These are phyloP conservation scores for Araneus ventricosus DNA, from an alignment of 1,140 invertebrate genomes.

Conservation along the genomic window DNA sequence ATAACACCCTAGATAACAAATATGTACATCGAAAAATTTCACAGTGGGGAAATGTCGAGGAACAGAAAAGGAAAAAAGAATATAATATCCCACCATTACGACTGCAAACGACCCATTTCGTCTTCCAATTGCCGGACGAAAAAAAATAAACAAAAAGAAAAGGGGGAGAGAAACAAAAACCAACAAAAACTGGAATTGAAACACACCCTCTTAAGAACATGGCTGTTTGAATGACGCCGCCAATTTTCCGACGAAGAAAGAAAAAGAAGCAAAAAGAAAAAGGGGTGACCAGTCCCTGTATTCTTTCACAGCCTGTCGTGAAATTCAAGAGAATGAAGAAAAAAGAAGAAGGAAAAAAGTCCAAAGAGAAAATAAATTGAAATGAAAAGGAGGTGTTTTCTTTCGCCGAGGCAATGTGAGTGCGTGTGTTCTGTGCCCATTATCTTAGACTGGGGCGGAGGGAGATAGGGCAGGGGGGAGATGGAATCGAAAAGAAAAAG, in stretches of 20 bases:
- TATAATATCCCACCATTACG: conserved; percentile 51
- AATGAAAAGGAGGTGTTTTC: conserved; percentile 62
- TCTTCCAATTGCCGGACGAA: conserved; percentile 11
- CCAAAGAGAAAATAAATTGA: conserved; percentile 38
- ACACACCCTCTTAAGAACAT: conserved; percentile 45
- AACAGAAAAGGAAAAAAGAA: neutral
- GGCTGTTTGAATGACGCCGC: conserved; percentile 52
- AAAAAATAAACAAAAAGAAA: neutral
- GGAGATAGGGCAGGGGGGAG: neutral
- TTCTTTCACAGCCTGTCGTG: neutral
- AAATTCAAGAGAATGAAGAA: conserved; percentile 24
- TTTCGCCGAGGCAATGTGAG: neutral
- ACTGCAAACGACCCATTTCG: conserved; percentile 40
- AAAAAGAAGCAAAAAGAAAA: neutral
- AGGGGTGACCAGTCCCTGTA: neutral
- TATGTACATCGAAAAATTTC: neutral
- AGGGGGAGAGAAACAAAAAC: neutral
- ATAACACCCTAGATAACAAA: neutral
- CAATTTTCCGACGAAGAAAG: conserved; percentile 49
- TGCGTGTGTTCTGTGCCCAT: conserved; percentile 36
- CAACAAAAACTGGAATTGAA: conserved; percentile 5
- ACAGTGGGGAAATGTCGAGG: neutral
- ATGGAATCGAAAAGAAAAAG: neutral
- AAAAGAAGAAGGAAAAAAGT: neutral
- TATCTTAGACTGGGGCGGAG: neutral